A percentile compares a stretch with the other conserved stretches of the same genome.
Conservation (phyloP, 2,113 vertebrate species). For the human (Homo sapiens) region DNA sequence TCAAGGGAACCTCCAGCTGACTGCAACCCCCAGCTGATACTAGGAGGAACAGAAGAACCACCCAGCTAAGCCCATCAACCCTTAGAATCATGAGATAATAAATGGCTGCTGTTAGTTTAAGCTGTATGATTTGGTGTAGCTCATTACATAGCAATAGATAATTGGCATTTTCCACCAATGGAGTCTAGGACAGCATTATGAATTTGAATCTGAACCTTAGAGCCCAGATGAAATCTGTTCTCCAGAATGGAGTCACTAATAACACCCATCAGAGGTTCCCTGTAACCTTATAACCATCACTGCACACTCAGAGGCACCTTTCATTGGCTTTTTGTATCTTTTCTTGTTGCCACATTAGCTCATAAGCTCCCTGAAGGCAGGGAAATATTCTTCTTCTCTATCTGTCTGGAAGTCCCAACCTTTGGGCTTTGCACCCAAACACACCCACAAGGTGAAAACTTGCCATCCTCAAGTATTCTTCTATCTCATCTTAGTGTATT, state of each 20-base stretch:
- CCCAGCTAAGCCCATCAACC: not conserved
- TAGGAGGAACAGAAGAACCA: not conserved
- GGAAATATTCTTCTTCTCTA: not conserved
- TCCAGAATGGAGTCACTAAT: not conserved
- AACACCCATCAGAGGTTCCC: not conserved
- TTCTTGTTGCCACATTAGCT: not conserved
- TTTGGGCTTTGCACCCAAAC: not conserved
- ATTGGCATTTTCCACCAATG: no score
- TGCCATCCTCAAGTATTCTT: not conserved
- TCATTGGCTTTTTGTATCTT: not conserved
- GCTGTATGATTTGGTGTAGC: rapidly evolving
- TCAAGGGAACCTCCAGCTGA: not conserved
- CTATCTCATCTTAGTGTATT: not conserved
- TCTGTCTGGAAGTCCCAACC: not conserved
- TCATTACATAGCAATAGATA: not conserved
- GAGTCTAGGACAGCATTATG: not conserved
- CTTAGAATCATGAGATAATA: not conserved
- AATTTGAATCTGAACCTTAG: not conserved
- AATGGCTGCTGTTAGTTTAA: not conserved
- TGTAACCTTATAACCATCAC: rapidly evolving
- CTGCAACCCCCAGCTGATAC: not conserved
- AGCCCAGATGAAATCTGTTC: not conserved
- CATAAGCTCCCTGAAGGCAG: not conserved
- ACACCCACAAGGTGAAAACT: not conserved
- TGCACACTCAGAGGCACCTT: not conserved